Percentiles rank a stretch among this genome's conserved stretches.
These are phyloP conservation scores for Typhlomys cinereus DNA, from an alignment of 2,113 vertebrate species.

Conservation along the genomic window DNA sequence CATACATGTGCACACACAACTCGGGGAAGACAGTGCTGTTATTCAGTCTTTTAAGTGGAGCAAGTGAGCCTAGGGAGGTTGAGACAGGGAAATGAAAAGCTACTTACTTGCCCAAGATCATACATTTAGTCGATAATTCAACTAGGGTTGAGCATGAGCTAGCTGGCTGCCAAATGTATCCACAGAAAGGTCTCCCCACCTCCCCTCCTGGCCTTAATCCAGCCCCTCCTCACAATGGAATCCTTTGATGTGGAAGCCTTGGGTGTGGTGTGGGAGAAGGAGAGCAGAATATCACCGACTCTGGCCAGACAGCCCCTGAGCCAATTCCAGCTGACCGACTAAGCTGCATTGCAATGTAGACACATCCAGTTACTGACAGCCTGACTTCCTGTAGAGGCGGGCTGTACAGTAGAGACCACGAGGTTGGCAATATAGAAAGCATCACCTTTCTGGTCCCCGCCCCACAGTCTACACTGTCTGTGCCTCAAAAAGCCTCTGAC, in stretches of 20 bases:
- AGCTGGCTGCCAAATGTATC: background rate
- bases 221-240: background rate
- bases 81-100: too few species aligned
- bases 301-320: background rate
- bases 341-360: background rate
- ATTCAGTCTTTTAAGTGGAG: background rate
- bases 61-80: background rate
- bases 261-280: background rate
- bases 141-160: background rate
- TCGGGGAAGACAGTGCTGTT: background rate
- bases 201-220: too few species aligned
- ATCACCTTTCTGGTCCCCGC: background rate
- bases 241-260: background rate
- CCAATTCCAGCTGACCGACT: background rate
- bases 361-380: background rate
- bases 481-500: background rate
- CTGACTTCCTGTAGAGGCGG: background rate
- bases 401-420: background rate
- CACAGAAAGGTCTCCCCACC: accelerated
- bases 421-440: background rate
- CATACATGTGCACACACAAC: too few species aligned
- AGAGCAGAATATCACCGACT: too few species aligned
- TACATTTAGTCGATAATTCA: background rate
- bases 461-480: too few species aligned
- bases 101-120: background rate